These are phyloP conservation scores for Neomorphus geoffroyi DNA, from an alignment of 2,797 vertebrate species.

Conservation along the genomic window DNA sequence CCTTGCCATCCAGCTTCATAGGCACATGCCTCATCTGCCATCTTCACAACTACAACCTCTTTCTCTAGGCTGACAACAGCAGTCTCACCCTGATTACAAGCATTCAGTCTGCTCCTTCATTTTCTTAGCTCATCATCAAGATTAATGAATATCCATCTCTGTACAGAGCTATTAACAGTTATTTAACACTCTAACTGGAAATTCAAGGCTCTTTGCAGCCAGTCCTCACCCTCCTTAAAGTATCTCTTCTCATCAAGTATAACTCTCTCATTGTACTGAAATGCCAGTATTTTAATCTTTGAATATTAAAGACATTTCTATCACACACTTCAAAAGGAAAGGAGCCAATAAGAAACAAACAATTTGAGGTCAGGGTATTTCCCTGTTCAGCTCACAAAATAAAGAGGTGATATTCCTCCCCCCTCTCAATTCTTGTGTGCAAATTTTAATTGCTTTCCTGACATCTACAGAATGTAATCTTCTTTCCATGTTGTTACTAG, in stretches of 20 bases:
- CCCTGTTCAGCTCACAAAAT: constrained; percentile 3
- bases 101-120: not conserved
- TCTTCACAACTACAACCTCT: not conserved
- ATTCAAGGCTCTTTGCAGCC: not conserved
- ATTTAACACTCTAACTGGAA: not conserved
- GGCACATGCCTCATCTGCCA: not conserved
- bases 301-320: not conserved
- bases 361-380: constrained; percentile 6
- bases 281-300: not conserved
- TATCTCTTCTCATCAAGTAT: not conserved
- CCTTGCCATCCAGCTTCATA: not conserved
- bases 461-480: constrained; percentile 64
- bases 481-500: constrained; percentile 57
- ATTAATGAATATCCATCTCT: not conserved
- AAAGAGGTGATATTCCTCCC: constrained; percentile 27
- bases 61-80: not conserved
- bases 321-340: constrained; percentile 1
- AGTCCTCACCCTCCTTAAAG: not conserved
- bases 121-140: not conserved
- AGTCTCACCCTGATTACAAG: not conserved
- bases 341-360: constrained; percentile 5
- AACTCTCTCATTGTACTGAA: not conserved
- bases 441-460: constrained; percentile 71
- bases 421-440: not conserved
- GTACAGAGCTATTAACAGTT: not conserved